Evolutionary conservation across 92 coral and sea anemone genomes (phyloP), one percentile per base, ranked within the genome.

Genomic region (Pocillopora grandis): DNA sequence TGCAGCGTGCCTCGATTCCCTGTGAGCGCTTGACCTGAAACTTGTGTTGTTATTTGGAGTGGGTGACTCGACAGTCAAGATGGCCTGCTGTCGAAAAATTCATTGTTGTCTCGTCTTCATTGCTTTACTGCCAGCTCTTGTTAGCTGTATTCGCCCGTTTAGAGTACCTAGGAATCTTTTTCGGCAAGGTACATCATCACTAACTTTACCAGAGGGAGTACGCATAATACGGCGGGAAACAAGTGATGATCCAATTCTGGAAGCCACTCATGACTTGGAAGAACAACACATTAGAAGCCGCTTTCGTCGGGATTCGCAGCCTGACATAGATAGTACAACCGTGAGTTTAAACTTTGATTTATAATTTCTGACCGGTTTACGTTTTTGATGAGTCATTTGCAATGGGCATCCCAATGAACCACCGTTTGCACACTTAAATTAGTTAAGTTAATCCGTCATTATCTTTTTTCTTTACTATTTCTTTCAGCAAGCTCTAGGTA

Each of bases 131-230:
- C 80, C 80, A n/a, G 66, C 73, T 72, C 55, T 74, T 73, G 80
- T 65, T 3, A 75, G 52, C 16, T 73, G 80, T 71, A 21, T 73
- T 83, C 86, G 91, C 31, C 92, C 92, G 17, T 91, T 91, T 71
- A 20, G 67, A 72, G 87, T 84, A 31, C 91, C 94, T 19, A 91
- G 10, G 73, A 91, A 61, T 66, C 85, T 91, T 56, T 91, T 91
- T 78, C 76, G 85, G 42, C 83, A 83, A 3, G 94, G 88, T 9
- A 59, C 84, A 16, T 84, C 84, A 59, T 87, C 84, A 42, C 58
- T 81, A 3, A 88, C 86, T 48, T 23, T 91, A 8, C 94, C 94
- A 16, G 94, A 91, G 59, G 94, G 91, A 33, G 80, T 66, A 1
- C 81, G 89, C 11, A 70, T 72, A 17, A 84, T 91, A 11, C 60